Evolutionary conservation across 1,140 invertebrate species (phyloP).

Genomic region (Xylocopa sonorina): DNA sequence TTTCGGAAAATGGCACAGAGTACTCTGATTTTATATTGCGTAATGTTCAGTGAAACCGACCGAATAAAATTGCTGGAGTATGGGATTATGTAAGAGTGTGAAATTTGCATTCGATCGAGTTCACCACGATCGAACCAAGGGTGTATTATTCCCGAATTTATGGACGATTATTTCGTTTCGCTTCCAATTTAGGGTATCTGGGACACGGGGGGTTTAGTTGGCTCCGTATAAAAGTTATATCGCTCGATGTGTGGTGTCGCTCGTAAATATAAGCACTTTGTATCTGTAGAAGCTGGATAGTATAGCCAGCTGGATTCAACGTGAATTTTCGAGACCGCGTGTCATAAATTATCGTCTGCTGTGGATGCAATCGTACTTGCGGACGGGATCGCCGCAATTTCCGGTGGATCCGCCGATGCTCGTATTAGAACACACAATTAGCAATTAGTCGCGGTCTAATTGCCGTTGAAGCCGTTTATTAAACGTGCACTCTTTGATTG

Average conservation of each 20-base stretch:
- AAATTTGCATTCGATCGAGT: not conserved
- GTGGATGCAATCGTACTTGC: slow-evolving; percentile 25
- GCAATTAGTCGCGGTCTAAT: slow-evolving; percentile 35
- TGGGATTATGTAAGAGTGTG: not conserved
- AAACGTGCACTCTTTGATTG: not conserved
- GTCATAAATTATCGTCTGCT: slow-evolving; percentile 36
- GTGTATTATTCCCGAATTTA: not conserved
- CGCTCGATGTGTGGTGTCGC: not conserved
- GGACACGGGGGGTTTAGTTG: not conserved
- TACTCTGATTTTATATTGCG: not conserved
- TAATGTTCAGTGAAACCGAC: not conserved
- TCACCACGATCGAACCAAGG: no score
- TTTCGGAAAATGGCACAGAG: not conserved
- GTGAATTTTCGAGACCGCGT: slow-evolving; percentile 33
- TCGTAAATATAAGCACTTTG: slow-evolving; percentile 32
- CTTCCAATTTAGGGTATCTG: not conserved
- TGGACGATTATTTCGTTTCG: slow-evolving; percentile 1
- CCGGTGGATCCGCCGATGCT: not conserved
- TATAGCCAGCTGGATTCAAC: slow-evolving; percentile 7
- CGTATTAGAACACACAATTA: slow-evolving; percentile 33
- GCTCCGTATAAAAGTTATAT: slow-evolving; percentile 27
- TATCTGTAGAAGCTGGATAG: not conserved
- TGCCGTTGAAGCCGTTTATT: slow-evolving; percentile 10
- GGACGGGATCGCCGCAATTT: slow-evolving; percentile 42
- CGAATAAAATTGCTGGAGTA: not conserved